Percentiles rank a stretch among this genome's conserved stretches.
Evolutionary conservation across 2,797 vertebrate species (phyloP).

Genomic region (Acipenser transmontanus): DNA sequence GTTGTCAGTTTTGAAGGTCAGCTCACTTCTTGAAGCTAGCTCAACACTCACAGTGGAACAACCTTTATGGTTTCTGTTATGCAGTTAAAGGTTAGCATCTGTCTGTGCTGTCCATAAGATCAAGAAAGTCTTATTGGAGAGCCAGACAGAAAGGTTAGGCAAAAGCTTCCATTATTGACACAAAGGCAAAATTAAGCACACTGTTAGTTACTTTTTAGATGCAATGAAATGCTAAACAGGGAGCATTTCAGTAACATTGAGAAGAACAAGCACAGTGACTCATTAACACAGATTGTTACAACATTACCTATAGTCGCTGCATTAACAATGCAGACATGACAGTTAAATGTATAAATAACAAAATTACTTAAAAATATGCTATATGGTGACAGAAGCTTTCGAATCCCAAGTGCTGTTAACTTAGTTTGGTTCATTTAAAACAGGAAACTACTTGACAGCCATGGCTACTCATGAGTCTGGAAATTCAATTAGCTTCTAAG

Average conservation of each 20-base stretch:
- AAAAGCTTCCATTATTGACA: constrained; percentile 14
- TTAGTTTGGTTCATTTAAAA: background rate
- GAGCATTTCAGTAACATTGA: constrained; percentile 1
- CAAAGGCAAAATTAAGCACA: background rate
- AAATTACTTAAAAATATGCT: background rate
- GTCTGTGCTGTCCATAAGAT: background rate
- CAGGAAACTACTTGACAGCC: background rate
- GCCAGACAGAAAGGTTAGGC: constrained; percentile 8
- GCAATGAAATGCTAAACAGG: constrained; percentile 12
- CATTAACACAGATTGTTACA: background rate
- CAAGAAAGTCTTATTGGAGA: background rate
- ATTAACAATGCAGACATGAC: background rate
- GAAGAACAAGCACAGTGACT: background rate
- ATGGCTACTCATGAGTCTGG: background rate
- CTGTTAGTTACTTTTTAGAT: constrained; percentile 14
- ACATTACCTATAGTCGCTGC: background rate
- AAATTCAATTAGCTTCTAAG: constrained; percentile 9
- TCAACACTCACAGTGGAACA: too few species aligned
- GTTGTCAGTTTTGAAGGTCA: too few species aligned
- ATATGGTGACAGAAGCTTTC: constrained; percentile 2
- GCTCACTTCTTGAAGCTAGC: too few species aligned
- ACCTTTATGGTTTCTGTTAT: background rate
- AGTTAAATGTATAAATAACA: constrained; percentile 7
- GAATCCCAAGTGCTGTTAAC: constrained; percentile 2
- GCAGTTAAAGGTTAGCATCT: background rate